These are phyloP conservation scores for Cryptocephalus primarius DNA, from an alignment of 2,888 invertebrate species.

Conservation along the genomic window DNA sequence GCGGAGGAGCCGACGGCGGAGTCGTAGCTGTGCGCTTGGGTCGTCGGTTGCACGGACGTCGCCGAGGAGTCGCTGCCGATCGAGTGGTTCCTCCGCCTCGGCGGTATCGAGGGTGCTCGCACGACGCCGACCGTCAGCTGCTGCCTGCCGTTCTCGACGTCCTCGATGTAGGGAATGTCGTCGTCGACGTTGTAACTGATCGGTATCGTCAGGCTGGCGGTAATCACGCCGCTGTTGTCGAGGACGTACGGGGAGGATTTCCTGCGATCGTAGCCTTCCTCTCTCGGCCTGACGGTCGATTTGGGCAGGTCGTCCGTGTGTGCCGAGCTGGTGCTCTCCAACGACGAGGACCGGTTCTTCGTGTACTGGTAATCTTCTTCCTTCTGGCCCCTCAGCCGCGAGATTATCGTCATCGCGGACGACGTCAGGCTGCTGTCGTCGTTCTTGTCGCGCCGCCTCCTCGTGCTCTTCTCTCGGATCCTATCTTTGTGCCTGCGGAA, in stretches of 20 bases:
- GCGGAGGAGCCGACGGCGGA: constrained; percentile 56
- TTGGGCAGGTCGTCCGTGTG: constrained; percentile 44
- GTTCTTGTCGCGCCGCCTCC: constrained; percentile 40
- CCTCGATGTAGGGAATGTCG: constrained; percentile 61
- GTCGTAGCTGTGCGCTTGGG: constrained; percentile 40
- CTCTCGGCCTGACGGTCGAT: constrained; percentile 16
- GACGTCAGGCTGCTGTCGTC: constrained; percentile 37
- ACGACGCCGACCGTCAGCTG: constrained; percentile 34
- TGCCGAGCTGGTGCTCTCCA: constrained; percentile 37
- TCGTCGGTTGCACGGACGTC: constrained; percentile 34
- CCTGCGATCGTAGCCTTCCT: constrained; percentile 36
- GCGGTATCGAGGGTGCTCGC: constrained; percentile 30
- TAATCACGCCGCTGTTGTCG: constrained; percentile 55
- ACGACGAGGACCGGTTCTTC: constrained; percentile 33
- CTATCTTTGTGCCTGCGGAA: constrained; percentile 33
- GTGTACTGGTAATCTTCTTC: constrained; percentile 33
- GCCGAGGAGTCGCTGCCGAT: constrained; percentile 41
- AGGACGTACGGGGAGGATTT: constrained; percentile 48
- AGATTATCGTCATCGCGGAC: constrained; percentile 46
- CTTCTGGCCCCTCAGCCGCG: constrained; percentile 36
- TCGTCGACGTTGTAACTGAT: constrained; percentile 47
- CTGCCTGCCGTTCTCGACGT: constrained; percentile 33
- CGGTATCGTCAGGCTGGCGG: constrained; percentile 73
- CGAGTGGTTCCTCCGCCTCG: constrained; percentile 39
- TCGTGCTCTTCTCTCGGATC: constrained; percentile 33